phyloP scores from a whole-genome alignment of 2,888 invertebrate species.

The Acleris laterana region DNA sequence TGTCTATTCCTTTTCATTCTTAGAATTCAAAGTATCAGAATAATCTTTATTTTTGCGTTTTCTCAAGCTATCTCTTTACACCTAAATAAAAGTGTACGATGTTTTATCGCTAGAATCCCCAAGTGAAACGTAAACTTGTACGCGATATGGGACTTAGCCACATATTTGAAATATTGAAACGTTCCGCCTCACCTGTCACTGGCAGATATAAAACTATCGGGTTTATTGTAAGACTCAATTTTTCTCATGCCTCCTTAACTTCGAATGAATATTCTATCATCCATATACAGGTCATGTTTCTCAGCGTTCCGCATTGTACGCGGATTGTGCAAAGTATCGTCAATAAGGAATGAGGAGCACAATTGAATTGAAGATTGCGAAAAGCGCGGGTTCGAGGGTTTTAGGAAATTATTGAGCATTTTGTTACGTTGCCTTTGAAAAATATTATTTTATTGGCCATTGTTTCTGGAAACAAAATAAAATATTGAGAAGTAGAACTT shows the following conservation, averaged over 20 bases:
- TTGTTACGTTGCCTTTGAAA: no score
- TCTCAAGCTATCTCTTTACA: conserved; percentile 31
- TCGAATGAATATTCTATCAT: conserved; percentile 57
- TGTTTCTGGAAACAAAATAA: no score
- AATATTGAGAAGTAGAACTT: no score
- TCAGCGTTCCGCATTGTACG: conserved; percentile 19
- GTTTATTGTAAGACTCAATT: conserved; percentile 68
- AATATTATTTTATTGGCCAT: no score
- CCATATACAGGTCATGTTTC: conserved; percentile 30
- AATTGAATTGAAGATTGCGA: conserved; percentile 20
- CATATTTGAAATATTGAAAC: conserved; percentile 36
- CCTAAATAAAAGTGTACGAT: conserved; percentile 39
- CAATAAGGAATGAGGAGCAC: conserved; percentile 27
- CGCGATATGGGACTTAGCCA: conserved; percentile 23
- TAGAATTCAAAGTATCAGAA: no score
- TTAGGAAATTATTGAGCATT: conserved; percentile 8
- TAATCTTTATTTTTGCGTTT: no score
- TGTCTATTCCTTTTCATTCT: not conserved
- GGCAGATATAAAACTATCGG: conserved; percentile 65
- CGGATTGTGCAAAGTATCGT: conserved; percentile 22
- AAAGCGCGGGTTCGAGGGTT: conserved; percentile 2
- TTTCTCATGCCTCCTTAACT: conserved; percentile 55
- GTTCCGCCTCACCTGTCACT: conserved; percentile 62
- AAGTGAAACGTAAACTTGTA: conserved; percentile 40
- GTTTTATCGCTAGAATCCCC: conserved; percentile 45